These are phyloP conservation scores for Cyanoliseus patagonus DNA, from an alignment of 2,113 vertebrate species.

Conservation along the genomic window DNA sequence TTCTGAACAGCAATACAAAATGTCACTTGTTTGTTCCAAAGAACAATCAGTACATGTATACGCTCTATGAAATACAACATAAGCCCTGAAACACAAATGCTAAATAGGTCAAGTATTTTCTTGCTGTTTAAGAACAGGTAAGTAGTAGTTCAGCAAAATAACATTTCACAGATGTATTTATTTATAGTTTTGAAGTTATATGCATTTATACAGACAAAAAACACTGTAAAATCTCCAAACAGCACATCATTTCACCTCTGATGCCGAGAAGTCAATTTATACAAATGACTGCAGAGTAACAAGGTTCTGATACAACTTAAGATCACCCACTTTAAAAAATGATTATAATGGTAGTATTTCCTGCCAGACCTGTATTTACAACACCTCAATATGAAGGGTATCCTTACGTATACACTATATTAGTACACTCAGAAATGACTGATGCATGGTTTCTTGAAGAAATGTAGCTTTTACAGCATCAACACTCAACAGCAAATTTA, in stretches of 20 bases:
- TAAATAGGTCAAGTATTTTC: not conserved
- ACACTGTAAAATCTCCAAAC: not conserved
- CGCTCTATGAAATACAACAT: accelerated
- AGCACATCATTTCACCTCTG: not conserved
- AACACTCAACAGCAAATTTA: not conserved
- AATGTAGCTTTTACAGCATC: not conserved
- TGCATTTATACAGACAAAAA: not conserved
- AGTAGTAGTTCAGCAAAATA: not conserved
- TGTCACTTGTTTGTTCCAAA: not conserved
- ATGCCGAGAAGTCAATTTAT: not conserved
- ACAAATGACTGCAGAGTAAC: not conserved
- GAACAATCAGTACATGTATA: not conserved
- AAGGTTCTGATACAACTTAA: not conserved
- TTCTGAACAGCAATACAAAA: not conserved
- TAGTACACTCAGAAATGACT: not conserved
- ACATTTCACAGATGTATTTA: not conserved
- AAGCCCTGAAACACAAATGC: not conserved
- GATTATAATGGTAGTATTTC: not conserved
- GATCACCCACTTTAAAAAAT: not conserved
- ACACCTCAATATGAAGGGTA: not conserved
- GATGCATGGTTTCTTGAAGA: not conserved
- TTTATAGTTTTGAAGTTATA: not conserved
- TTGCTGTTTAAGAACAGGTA: not conserved
- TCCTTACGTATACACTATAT: not conserved
- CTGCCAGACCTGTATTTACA: not conserved